These are phyloP conservation scores for Diadema setosum DNA, from an alignment of 35 echinoderm and acorn worm species.

Conservation along the genomic window DNA sequence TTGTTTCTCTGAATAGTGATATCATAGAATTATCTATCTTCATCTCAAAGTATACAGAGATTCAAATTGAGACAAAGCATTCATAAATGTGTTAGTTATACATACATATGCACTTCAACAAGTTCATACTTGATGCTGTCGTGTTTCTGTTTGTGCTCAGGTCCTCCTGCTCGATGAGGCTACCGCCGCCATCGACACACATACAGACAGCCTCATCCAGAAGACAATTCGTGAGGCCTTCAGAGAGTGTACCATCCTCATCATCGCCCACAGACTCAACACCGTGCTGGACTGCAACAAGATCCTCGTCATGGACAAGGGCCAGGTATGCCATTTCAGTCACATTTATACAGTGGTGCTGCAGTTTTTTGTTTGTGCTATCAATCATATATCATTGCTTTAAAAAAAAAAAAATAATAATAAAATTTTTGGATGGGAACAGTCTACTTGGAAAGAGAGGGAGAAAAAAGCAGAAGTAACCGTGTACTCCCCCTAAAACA, in stretches of 20 bases:
- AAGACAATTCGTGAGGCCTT: conserved; percentile 80
- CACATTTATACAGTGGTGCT: not conserved
- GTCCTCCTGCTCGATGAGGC: conserved; percentile 89
- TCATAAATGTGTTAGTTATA: too few species aligned
- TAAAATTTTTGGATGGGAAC: not conserved
- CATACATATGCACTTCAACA: too few species aligned
- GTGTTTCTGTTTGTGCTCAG: too few species aligned
- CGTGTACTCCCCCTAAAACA: not conserved
- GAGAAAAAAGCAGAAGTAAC: not conserved
- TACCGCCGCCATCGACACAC: conserved; percentile 89
- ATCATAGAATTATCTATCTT: too few species aligned
- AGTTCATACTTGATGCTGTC: too few species aligned
- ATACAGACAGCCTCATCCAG: conserved; percentile 90
- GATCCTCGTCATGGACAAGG: conserved; percentile 82
- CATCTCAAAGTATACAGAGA: too few species aligned
- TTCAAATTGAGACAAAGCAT: too few species aligned
- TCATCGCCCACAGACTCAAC: conserved; percentile 87
- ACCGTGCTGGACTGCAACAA: conserved; percentile 72
- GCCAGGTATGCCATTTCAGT: conserved; percentile 50
- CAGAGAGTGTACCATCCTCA: conserved; percentile 80
- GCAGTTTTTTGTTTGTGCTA: too few species aligned
- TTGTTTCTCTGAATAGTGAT: too few species aligned
- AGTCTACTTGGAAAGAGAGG: not conserved
- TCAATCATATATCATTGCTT: not conserved
- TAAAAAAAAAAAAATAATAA: not conserved